Conservation (phyloP, 2,797 vertebrate species). For the Vireo griseus region DNA sequence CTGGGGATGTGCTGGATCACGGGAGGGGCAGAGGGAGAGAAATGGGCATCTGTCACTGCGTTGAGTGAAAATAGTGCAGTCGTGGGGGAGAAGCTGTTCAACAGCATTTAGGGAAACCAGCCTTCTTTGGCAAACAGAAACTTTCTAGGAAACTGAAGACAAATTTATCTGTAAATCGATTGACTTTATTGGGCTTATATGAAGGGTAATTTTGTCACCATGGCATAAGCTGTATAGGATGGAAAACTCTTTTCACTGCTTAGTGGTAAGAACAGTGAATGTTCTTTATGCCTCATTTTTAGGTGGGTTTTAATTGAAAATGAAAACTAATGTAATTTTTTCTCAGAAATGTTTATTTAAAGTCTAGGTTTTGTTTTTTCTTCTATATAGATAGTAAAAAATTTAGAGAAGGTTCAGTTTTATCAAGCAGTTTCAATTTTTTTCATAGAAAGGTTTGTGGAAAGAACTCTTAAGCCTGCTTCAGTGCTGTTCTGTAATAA, state of each 20-base stretch:
- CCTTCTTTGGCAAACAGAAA: background rate
- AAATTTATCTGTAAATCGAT: background rate
- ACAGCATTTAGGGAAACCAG: background rate
- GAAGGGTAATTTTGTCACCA: background rate
- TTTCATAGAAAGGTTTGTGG: background rate
- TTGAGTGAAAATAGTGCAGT: background rate
- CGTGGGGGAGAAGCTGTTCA: background rate
- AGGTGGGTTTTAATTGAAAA: background rate
- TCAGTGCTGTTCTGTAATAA: background rate
- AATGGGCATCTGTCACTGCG: background rate
- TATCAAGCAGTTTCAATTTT: background rate
- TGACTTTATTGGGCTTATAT: background rate
- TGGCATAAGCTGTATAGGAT: background rate
- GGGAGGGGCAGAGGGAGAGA: background rate
- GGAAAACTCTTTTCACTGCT: background rate
- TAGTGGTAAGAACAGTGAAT: background rate
- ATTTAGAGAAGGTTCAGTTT: background rate
- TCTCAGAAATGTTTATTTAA: background rate
- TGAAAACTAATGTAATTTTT: background rate
- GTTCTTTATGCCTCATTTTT: background rate
- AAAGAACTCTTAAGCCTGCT: background rate
- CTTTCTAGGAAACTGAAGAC: background rate
- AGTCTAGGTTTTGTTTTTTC: background rate
- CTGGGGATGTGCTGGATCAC: fast-evolving
- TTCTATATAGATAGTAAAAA: background rate